Base-by-base conservation (phyloP, 2,113 vertebrate species). In the Morone saxatilis region DNA sequence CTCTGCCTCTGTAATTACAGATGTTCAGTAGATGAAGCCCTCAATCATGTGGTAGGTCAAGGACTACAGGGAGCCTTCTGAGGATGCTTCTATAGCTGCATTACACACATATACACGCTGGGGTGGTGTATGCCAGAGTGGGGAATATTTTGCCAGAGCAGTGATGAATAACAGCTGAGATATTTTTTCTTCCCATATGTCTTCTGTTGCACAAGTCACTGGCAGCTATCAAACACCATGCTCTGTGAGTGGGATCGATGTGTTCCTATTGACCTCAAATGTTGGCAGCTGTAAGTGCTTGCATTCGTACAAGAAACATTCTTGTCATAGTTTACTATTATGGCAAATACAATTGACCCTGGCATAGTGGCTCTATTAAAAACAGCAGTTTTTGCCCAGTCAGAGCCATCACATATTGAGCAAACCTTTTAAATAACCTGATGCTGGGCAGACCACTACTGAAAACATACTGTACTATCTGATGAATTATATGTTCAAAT, bases 1-100 rank as follows among this genome's bases (percentile, higher is more conserved):
- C 16, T 31, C 20, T 51, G 41, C 68, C 61, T 70, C 38, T 82
- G 63, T 82, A 81, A 82, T 88, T 62, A 71, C 59, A 77, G 31
- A 68, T 40, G 41, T 53, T 48, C 45, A 77, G 66, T 38, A 68
- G 40, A 74, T 51, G 65, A 68, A 80, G 36, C 43, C 71, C 38
- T 80, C 17, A 80, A 67, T 76, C 78, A 81, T 53, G 53, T 31
- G 47, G 61, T 56, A 17, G 48, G 31, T 54, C 5, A 16, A 19
- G 51, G 59, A 48, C 56, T 62, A 20, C 16, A 48, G 36, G 68
- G 54, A 56, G 36, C 53, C 20, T 9, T 66, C 57, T 14, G 2
- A 57, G 8, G 22, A 25, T 56, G 47, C 76, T 14, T 36, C 36
- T 51, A 22, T 17, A 47, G 73, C 45, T 48, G 17, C 17, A 14